Base-by-base conservation (phyloP, 2,797 vertebrate genomes). In the Serranus cabrilla region DNA sequence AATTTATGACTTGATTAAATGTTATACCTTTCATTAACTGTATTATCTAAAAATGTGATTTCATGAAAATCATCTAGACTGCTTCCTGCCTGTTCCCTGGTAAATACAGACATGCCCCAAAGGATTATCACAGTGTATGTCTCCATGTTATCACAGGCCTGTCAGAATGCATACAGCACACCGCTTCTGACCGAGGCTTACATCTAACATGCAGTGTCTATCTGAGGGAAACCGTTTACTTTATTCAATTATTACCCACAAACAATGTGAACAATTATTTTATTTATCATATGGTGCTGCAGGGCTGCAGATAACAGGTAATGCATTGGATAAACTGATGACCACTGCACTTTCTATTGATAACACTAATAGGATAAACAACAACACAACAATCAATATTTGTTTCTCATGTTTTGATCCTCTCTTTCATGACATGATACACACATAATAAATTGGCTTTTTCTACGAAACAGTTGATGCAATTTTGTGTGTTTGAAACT, bases 331-430 rank as follows among this genome's bases (percentile, higher is more conserved):
- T 82, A 51, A 75, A 86, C 80, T 75, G 85, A 84, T 91, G 87
- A 80, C 84, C 78, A 54, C 68, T 78, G 74, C 60, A 59, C 81
- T 85, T 77, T 65, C 57, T 67, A 3, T n/a, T 73, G 83, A 88
- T 89, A 87, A 79, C 65, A 61, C 63, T 87, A 90, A 91, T 84
- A 43, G 85, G 85, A 90, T 90, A 88, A 91, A 91, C 84, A 91
- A 88, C 68, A 86, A 83, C 60, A 84, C 58, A 71, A 76, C 37
- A 49, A 77, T 77, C 63, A 75, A 77, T 73, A 37, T 84, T 81
- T 78, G 37, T 39, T 70, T 67, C 61, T 67, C 31, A 55, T 70
- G 55, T 40, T 76, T 50, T 68, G 47, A 80, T 76, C 54, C 45
- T 64, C 23, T 34, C 17, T 60, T 55, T 25, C n/a, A 25, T 68